Evolutionary conservation across 2,797 vertebrate species (phyloP).

Genomic region (Halcyon badia): DNA sequence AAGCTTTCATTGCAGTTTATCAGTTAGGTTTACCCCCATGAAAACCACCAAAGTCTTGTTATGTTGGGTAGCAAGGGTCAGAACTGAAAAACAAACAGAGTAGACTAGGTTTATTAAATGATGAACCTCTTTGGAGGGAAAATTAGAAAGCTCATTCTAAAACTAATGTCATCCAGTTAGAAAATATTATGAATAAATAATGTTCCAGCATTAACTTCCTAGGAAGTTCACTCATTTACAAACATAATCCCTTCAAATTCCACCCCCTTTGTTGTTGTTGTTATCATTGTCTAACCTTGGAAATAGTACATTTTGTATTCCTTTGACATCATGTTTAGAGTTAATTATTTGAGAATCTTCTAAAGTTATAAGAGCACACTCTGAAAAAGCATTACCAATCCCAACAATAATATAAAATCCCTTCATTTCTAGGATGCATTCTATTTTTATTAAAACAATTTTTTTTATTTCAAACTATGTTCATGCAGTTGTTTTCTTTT

Average conservation of each 20-base stretch:
- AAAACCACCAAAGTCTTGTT: not conserved
- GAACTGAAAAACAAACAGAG: slow-evolving; percentile 3
- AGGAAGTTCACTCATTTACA: not conserved
- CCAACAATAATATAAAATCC: not conserved
- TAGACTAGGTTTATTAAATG: not conserved
- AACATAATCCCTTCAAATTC: not conserved
- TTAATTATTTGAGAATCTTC: not conserved
- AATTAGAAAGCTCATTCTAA: not conserved
- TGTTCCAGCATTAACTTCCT: not conserved
- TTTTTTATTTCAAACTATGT: not conserved
- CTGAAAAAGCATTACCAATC: not conserved
- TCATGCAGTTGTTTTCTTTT: not conserved
- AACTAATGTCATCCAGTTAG: not conserved
- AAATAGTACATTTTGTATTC: not conserved
- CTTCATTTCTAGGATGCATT: not conserved
- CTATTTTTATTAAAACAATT: not conserved
- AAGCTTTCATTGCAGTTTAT: not conserved
- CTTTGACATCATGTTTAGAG: not conserved
- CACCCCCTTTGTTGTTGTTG: not conserved
- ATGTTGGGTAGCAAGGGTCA: not conserved
- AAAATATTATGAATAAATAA: slow-evolving; percentile 37
- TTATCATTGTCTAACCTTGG: not conserved
- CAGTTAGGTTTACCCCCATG: not conserved
- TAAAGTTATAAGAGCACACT: not conserved
- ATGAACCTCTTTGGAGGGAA: not conserved